Percentiles rank a stretch among this genome's conserved stretches.
Evolutionary conservation across 2,113 vertebrate genomes (phyloP).

Genomic region (Arizona elegans): DNA sequence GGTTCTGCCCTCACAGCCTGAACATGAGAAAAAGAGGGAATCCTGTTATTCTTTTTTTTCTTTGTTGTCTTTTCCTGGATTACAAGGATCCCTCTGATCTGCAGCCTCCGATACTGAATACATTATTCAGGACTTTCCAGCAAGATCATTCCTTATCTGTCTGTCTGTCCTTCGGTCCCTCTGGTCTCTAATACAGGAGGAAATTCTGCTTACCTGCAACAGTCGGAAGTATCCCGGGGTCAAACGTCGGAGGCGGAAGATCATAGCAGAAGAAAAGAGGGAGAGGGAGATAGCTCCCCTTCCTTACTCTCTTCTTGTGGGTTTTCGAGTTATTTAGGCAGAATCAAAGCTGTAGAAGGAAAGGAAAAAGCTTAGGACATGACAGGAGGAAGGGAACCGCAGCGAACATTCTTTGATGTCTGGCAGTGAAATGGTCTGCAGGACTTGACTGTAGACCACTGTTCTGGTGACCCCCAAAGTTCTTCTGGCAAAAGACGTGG

Average conservation of each 20-base stretch:
- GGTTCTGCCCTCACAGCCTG: not conserved
- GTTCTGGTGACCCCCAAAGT: not conserved
- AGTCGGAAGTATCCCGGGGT: slow-evolving; percentile 93
- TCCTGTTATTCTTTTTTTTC: too few species aligned
- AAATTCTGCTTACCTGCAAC: slow-evolving; percentile 77
- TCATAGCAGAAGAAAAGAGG: slow-evolving; percentile 63
- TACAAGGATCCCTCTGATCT: not conserved
- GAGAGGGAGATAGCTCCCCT: not conserved
- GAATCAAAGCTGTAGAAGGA: not conserved
- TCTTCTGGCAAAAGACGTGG: not conserved
- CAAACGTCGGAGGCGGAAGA: slow-evolving; percentile 85
- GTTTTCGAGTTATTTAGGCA: not conserved
- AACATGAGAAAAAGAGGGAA: not conserved
- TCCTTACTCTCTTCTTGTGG: not conserved
- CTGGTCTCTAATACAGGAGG: not conserved
- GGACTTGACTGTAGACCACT: too few species aligned
- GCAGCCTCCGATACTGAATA: not conserved
- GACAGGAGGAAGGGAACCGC: not conserved
- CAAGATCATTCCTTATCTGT: not conserved
- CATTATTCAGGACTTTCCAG: not conserved
- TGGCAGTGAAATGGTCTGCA: not conserved
- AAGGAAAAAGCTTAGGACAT: not conserved
- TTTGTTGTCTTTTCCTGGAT: not conserved
- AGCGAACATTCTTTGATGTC: not conserved
- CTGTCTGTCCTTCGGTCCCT: not conserved